phyloP scores from a whole-genome alignment of 2,797 vertebrate genomes.

The Falco novaeseelandiae region DNA sequence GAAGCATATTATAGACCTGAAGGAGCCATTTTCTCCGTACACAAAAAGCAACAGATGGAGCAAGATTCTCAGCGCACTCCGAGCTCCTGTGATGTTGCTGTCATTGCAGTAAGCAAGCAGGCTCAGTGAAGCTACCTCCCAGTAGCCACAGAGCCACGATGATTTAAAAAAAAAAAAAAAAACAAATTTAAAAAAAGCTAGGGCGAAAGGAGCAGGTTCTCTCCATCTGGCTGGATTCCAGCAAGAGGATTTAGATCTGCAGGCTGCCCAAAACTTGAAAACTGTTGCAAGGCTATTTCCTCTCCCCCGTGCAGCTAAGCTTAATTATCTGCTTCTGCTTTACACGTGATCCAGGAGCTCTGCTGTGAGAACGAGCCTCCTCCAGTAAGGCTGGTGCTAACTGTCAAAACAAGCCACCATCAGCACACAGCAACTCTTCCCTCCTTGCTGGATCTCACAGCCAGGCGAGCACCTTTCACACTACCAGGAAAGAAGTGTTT shows the following conservation, averaged over 20 bases:
- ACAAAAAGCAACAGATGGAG: slow-evolving; percentile 22
- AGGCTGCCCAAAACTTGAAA: slow-evolving; percentile 50
- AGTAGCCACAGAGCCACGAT: background rate
- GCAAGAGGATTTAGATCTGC: slow-evolving; percentile 16
- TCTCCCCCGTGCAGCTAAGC: background rate
- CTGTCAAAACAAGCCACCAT: background rate
- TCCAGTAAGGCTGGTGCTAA: background rate
- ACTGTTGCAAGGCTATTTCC: slow-evolving; percentile 54
- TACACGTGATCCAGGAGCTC: background rate
- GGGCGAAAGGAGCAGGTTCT: background rate
- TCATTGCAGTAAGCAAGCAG: background rate
- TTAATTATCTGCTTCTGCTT: slow-evolving; percentile 49
- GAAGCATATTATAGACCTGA: background rate
- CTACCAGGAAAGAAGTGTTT: accelerated
- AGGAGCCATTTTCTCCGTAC: background rate
- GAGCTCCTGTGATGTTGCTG: background rate
- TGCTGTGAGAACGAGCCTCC: background rate
- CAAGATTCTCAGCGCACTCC: background rate
- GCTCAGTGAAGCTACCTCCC: slow-evolving; percentile 2
- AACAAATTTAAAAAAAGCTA: too few species aligned
- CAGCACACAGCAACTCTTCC: background rate
- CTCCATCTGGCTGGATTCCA: slow-evolving; percentile 47
- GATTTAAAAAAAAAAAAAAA: background rate
- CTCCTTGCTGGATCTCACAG: background rate
- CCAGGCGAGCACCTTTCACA: background rate